Evolutionary conservation across 2,797 vertebrate species (phyloP).

Genomic region (Okamejei kenojei): DNA sequence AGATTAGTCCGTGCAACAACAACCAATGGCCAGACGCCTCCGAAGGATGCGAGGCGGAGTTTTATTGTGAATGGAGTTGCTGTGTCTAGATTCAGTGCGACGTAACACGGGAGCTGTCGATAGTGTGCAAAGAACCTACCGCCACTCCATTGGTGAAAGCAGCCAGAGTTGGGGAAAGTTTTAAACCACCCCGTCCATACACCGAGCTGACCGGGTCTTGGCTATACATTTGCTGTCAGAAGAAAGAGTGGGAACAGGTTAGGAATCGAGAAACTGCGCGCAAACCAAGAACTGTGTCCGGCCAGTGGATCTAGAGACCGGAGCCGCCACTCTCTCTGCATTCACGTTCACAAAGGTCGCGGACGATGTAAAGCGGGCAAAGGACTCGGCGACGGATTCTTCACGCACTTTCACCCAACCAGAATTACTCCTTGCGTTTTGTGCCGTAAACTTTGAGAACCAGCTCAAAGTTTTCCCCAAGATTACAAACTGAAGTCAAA

Average conservation of each 20-base stretch:
- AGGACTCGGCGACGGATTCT: too few species aligned
- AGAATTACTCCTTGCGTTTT: background rate
- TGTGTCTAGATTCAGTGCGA: background rate
- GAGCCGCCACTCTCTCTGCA: background rate
- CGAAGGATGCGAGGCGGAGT: background rate
- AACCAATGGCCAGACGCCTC: background rate
- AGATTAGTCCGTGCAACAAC: background rate
- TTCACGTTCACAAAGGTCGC: background rate
- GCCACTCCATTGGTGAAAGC: constrained; percentile 79
- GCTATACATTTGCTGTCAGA: constrained; percentile 62
- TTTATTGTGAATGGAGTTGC: background rate
- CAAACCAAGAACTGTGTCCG: too few species aligned
- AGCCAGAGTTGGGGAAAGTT: constrained; percentile 70
- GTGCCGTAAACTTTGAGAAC: background rate
- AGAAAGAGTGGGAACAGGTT: background rate
- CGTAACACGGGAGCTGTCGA: background rate
- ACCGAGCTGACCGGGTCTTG: constrained; percentile 64
- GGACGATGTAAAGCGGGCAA: background rate
- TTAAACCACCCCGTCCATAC: constrained; percentile 64
- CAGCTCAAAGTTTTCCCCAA: background rate
- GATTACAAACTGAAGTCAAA: too few species aligned
- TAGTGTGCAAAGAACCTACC: constrained; percentile 54
- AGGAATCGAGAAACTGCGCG: background rate
- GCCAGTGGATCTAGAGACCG: background rate
- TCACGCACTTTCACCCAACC: background rate